Evolutionary conservation across 1,140 invertebrate species (phyloP), one percentile per base, ranked within the genome.

Genomic region (Drosophila subpulchrella): DNA sequence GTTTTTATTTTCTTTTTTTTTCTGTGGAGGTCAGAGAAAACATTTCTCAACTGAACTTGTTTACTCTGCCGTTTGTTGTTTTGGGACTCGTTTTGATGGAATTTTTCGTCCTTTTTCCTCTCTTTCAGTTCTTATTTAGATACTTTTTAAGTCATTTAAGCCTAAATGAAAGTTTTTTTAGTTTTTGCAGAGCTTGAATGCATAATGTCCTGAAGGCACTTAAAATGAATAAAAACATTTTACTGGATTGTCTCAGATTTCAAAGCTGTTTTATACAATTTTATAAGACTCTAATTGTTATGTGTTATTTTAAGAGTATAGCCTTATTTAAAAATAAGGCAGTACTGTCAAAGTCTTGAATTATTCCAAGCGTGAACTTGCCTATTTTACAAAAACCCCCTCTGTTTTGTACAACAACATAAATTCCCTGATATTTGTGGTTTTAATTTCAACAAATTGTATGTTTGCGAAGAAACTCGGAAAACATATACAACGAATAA

Each of bases 11-110:
- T 41, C n/a, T 41, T 51, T 67, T 51, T 65, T 32, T 7, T 44
- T 24, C 17, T 41, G 15, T 6, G 67, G 36, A 50, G 65, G 67
- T 71, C 66, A 70, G 42, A 32, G 15, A 58, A 71, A 71, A 70
- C 67, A 71, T 71, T 71, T 58, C 11, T 58, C 65, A 71, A 58
- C 65, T 57, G 51, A 71, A 71, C 58, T 71, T 71, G 66, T 71
- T 57, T 71, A 71, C 36, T 71, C 13, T 41, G 13, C 27, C 24
- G 63, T 70, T 57, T 70, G 65, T 71, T 71, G 50, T 56, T 57
- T 70, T 48, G 67, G 44, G 51, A 30, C 51, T 58, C 20, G 5
- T 70, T 58, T 58, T 71, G 51, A 71, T 57, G 67, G 42, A 71
- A 70, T 39, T 68, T 13, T 55, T 47, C 30, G 10, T 57, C 5